phyloP scores from a whole-genome alignment of 2,113 vertebrate genomes.

The Chloroceryle aenea region DNA sequence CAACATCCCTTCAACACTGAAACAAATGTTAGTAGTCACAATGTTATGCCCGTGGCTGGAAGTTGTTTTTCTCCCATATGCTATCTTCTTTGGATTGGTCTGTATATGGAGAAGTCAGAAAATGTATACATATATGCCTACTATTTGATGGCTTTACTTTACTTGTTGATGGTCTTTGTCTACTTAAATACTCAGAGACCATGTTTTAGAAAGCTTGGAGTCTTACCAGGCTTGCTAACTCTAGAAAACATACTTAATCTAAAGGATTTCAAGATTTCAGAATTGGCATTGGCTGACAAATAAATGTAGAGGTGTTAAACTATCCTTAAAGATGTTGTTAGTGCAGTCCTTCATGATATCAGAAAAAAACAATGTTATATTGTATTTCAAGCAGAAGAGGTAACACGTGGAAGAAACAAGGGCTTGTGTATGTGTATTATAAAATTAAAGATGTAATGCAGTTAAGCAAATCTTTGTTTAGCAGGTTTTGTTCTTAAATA shows the following conservation, averaged over 20 bases:
- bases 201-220: background rate
- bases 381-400: background rate
- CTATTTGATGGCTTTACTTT: background rate
- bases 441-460: background rate
- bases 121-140: accelerated
- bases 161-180: background rate
- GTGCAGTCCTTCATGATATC: background rate
- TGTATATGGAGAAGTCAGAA: background rate
- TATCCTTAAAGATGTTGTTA: background rate
- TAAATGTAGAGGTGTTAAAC: background rate
- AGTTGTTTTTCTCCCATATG: background rate
- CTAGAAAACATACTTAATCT: background rate
- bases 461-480: background rate
- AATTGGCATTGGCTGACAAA: background rate
- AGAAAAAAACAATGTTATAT: background rate
- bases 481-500: background rate
- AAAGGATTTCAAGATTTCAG: background rate
- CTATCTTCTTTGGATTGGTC: background rate
- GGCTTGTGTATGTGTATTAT: background rate
- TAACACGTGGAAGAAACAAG: background rate
- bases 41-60: background rate
- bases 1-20: background rate
- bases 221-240: background rate
- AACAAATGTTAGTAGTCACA: background rate
- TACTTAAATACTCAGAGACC: background rate